Evolutionary conservation across 2,113 vertebrate genomes (phyloP).

Genomic region (Sarotherodon lohbergeri): DNA sequence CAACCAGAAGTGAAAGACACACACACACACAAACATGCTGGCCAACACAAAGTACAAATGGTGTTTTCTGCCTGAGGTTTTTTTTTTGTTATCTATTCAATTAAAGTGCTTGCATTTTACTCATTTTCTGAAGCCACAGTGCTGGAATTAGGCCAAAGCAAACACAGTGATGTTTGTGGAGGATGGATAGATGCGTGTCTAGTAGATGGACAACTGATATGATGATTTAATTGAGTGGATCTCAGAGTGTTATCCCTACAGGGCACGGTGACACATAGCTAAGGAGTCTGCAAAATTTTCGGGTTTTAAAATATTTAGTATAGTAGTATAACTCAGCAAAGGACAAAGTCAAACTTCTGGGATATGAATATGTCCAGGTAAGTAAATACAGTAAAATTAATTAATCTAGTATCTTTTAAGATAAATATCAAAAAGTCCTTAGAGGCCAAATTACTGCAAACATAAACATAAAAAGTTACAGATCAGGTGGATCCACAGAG

Average conservation of each 20-base stretch:
- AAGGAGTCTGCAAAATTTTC: background rate
- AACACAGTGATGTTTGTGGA: background rate
- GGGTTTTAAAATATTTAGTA: background rate
- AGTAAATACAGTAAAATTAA: background rate
- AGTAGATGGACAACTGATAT: background rate
- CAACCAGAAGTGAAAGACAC: background rate
- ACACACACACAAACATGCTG: background rate
- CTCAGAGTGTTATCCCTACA: background rate
- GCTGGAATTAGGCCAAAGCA: background rate
- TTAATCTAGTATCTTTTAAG: background rate
- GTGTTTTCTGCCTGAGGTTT: conserved; percentile 8
- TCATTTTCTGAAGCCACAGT: background rate
- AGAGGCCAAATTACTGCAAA: background rate
- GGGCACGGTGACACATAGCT: background rate
- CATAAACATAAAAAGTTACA: background rate
- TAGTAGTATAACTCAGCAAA: background rate
- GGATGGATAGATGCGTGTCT: background rate
- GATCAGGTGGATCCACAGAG: background rate
- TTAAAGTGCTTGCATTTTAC: background rate
- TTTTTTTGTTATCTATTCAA: background rate
- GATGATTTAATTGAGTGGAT: background rate
- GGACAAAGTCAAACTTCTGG: background rate
- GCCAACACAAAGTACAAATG: background rate
- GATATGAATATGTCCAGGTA: background rate
- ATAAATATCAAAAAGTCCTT: background rate